Conservation (phyloP, 2,888 invertebrate genomes). For the Corythucha ciliata region DNA sequence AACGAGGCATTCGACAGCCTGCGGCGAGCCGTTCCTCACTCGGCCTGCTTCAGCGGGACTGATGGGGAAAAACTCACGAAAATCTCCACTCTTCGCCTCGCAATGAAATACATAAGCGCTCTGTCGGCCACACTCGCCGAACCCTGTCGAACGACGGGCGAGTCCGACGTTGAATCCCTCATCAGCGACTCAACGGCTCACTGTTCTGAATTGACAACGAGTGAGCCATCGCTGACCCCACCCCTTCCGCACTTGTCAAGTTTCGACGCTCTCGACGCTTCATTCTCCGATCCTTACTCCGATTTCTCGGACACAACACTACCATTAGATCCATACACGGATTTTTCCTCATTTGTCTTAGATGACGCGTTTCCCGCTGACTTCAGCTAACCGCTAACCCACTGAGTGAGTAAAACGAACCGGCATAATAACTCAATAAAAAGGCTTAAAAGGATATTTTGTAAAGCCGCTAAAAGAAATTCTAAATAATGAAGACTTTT, state of each 20-base stretch:
- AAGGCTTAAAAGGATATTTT: no score
- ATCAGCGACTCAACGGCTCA: constrained; percentile 38
- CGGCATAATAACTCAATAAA: no score
- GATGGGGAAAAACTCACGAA: constrained; percentile 73
- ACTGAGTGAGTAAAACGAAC: no score
- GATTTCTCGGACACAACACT: constrained; percentile 27
- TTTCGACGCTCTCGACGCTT: constrained; percentile 22
- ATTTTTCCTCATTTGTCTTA: constrained; percentile 25
- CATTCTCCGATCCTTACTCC: constrained; percentile 24
- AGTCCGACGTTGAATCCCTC: constrained; percentile 39
- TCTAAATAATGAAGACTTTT: no score
- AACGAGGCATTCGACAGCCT: constrained; percentile 80
- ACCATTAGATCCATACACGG: constrained; percentile 27
- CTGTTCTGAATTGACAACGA: constrained; percentile 22
- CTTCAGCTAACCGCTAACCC: constrained; percentile 25
- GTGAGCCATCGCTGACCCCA: constrained; percentile 32
- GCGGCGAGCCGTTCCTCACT: constrained; percentile 62
- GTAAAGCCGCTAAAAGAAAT: no score
- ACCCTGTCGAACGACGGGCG: constrained; percentile 35
- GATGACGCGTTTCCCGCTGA: constrained; percentile 29
- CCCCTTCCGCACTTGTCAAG: constrained; percentile 23
- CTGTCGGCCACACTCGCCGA: constrained; percentile 55
- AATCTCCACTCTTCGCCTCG: constrained; percentile 75
- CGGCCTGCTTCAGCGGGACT: constrained; percentile 28
- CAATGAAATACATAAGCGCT: constrained; percentile 77